A percentile compares a stretch with the other conserved stretches of the same genome.
Evolutionary conservation across 1,140 invertebrate species (phyloP).

Genomic region (Zaprionus camerounensis): DNA sequence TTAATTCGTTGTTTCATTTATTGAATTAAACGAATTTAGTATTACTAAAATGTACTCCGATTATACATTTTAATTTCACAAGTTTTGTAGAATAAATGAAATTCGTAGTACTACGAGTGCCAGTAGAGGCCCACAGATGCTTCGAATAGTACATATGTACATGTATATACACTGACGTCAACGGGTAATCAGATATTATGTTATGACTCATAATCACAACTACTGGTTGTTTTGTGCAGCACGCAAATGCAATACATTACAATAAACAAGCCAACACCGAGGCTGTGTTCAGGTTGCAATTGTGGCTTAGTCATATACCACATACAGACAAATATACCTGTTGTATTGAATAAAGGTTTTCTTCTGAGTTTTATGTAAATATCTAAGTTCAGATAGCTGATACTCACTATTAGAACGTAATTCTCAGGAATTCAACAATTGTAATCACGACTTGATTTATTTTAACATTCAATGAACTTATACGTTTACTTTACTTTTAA

Average conservation of each 20-base stretch:
- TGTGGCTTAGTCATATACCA: neutral
- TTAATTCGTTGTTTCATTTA: neutral
- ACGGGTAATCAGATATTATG: neutral
- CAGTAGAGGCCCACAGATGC: neutral
- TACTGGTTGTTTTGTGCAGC: constrained; percentile 4
- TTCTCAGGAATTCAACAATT: too few species aligned
- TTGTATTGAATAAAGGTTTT: neutral
- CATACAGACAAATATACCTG: neutral
- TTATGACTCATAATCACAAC: constrained; percentile 21
- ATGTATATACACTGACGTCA: constrained; percentile 9
- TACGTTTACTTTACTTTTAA: too few species aligned
- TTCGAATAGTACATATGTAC: neutral
- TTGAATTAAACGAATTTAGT: neutral
- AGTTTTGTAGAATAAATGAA: neutral
- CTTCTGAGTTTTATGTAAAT: neutral
- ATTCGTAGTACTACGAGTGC: neutral
- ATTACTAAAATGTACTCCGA: too few species aligned
- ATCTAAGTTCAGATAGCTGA: neutral
- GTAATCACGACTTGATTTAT: too few species aligned
- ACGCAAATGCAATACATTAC: constrained; percentile 3
- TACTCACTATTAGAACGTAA: too few species aligned
- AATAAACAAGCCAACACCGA: neutral
- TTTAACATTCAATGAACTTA: too few species aligned
- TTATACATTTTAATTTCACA: too few species aligned
- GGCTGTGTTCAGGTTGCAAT: neutral